Conservation (phyloP, 2,113 vertebrate species). For the Lepidothrix coronata region DNA sequence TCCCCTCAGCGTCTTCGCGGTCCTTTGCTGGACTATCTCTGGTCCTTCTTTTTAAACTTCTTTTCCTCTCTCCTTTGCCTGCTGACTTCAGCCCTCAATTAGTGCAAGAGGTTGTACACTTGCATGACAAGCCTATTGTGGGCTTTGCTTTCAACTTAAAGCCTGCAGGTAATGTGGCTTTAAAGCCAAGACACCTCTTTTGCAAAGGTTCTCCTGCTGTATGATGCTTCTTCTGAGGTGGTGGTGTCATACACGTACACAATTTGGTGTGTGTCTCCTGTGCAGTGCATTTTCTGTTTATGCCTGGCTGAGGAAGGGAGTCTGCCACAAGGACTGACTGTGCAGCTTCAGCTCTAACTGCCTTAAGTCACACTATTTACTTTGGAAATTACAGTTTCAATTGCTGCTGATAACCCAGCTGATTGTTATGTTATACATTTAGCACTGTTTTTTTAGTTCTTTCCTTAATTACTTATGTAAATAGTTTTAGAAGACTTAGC, state of each 20-base stretch:
- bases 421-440: conserved; percentile 5
- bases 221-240: neutral
- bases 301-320: neutral
- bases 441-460: neutral
- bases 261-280: neutral
- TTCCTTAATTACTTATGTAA: conserved; percentile 46
- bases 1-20: neutral
- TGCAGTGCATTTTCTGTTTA: neutral
- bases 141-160: neutral
- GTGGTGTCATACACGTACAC: fast-evolving
- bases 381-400: conserved; percentile 19
- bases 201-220: neutral
- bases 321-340: neutral
- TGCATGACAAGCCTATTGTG: neutral
- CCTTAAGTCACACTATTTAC: neutral
- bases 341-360: neutral
- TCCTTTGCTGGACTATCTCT: neutral
- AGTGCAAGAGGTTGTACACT: neutral
- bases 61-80: neutral
- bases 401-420: conserved; percentile 16
- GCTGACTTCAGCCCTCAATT: neutral
- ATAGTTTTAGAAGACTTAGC: conserved; percentile 3
- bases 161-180: neutral
- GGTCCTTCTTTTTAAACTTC: neutral
- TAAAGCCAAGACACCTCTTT: neutral